Evolutionary conservation across 2,888 invertebrate species (phyloP).

Genomic region (Polia nebulosa): DNA sequence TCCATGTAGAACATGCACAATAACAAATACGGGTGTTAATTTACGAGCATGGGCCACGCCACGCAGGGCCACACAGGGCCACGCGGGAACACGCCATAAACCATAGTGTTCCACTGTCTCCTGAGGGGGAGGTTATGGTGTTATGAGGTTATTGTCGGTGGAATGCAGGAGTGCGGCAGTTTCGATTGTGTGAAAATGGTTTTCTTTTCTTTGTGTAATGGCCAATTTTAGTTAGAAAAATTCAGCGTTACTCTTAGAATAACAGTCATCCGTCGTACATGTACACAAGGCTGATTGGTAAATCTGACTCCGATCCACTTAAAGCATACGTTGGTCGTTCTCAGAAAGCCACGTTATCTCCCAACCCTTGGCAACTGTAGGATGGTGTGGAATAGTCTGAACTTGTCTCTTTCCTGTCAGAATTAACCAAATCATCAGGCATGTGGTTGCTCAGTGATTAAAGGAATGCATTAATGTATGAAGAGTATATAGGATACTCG

Average conservation of each 20-base stretch:
- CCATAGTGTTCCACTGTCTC: slow-evolving; percentile 53
- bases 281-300: background rate
- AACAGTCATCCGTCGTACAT: background rate
- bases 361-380: background rate
- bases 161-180: slow-evolving; percentile 14
- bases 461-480: background rate
- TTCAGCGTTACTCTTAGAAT: background rate
- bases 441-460: background rate
- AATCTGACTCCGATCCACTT: background rate
- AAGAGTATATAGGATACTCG: too few relatives aligned
- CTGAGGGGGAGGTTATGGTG: slow-evolving; percentile 45
- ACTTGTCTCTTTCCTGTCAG: background rate
- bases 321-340: background rate
- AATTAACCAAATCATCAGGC: background rate
- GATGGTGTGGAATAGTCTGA: background rate
- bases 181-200: slow-evolving; percentile 32
- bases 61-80: slow-evolving; percentile 44
- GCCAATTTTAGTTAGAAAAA: background rate
- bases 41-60: slow-evolving; percentile 48
- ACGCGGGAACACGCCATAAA: slow-evolving; percentile 53
- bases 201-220: background rate
- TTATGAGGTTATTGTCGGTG: slow-evolving; percentile 33
- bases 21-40: slow-evolving; percentile 67
- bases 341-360: background rate
- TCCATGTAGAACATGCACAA: slow-evolving; percentile 50